Conservation (phyloP, 2,797 vertebrate genomes). For the Phataginus tetradactyla region DNA sequence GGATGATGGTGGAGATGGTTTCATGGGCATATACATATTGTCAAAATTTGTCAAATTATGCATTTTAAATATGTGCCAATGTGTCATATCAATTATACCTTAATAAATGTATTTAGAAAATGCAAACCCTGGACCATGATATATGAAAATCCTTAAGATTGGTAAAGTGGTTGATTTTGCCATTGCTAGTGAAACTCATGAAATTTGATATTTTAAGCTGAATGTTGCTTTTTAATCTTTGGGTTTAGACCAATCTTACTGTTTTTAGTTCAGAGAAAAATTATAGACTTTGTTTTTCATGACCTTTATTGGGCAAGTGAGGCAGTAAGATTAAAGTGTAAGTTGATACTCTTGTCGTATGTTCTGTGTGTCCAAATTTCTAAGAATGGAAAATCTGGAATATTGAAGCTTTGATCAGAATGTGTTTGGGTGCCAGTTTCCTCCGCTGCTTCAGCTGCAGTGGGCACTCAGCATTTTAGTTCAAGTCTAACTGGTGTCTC, state of each 20-base stretch:
- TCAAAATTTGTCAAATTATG: neutral
- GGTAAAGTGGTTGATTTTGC: neutral
- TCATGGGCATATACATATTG: neutral
- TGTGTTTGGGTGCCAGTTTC: neutral
- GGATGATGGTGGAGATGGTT: neutral
- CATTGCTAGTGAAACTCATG: neutral
- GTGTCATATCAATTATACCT: neutral
- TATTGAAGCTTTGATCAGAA: neutral
- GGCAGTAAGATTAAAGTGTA: neutral
- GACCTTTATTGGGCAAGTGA: neutral
- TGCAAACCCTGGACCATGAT: neutral
- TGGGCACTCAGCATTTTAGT: slow-evolving; percentile 45
- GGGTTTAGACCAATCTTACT: neutral
- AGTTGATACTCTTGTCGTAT: neutral
- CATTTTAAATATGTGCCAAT: neutral
- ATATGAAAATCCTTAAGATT: neutral
- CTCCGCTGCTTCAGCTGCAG: neutral
- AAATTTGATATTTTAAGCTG: slow-evolving; percentile 18
- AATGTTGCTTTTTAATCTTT: slow-evolving; percentile 34
- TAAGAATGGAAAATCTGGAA: neutral
- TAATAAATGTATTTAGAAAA: neutral
- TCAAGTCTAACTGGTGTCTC: slow-evolving; percentile 10
- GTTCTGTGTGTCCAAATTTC: neutral
- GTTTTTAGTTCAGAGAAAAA: slow-evolving; percentile 51
- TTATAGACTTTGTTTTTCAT: neutral